phyloP scores from a whole-genome alignment of 2,797 vertebrate species.

The Anisognathus igniventris region DNA sequence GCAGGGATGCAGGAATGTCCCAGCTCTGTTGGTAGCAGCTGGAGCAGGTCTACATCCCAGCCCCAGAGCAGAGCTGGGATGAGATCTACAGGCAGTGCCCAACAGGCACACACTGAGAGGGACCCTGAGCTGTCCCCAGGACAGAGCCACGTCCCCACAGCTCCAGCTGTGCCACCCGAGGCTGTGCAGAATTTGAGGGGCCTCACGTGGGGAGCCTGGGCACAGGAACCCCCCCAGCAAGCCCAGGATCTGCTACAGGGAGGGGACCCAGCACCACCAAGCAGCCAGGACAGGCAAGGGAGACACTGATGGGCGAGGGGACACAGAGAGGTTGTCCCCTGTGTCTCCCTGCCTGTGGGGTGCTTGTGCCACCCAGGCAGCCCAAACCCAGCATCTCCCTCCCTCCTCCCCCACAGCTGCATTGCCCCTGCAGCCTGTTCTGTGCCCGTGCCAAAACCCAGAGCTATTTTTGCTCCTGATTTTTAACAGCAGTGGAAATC shows the following conservation, averaged over 20 bases:
- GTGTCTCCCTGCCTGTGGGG: neutral
- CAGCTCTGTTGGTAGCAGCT: accelerated
- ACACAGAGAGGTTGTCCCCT: neutral
- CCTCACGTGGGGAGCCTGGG: neutral
- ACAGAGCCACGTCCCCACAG: neutral
- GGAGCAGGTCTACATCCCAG: neutral
- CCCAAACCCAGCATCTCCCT: neutral
- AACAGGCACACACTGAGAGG: neutral
- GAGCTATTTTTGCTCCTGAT: constrained; percentile 33
- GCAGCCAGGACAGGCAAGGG: neutral
- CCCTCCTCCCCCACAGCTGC: constrained; percentile 26
- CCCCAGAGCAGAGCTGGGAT: neutral
- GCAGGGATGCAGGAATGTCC: neutral
- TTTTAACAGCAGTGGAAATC: constrained; percentile 45
- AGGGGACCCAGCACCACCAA: neutral
- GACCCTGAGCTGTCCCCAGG: accelerated
- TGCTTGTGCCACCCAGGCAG: neutral
- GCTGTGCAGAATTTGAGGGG: neutral
- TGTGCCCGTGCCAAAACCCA: constrained; percentile 46
- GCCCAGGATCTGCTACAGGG: neutral
- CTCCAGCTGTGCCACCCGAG: neutral
- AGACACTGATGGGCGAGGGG: accelerated
- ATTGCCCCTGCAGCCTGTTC: constrained; percentile 50
- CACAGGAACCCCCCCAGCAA: neutral
- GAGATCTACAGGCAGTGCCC: neutral